These are phyloP conservation scores for Sphyrna mokarran DNA, from an alignment of 2,113 vertebrate species.

Conservation along the genomic window DNA sequence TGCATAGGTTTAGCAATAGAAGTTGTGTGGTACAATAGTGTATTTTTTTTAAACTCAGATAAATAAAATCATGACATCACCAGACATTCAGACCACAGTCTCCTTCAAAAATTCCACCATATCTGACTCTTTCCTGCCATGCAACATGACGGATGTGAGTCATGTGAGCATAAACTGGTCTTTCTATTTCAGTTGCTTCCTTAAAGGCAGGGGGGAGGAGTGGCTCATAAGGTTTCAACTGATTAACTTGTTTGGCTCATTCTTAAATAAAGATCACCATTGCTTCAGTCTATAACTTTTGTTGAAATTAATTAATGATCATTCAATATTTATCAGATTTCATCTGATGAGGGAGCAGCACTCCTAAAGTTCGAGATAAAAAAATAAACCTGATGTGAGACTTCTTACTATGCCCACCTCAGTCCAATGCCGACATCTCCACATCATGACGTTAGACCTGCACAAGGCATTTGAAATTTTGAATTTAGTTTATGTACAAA, in stretches of 20 bases:
- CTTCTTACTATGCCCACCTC: too few species aligned
- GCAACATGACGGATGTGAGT: slow-evolving; percentile 25
- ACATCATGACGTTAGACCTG: background rate
- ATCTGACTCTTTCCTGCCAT: slow-evolving; percentile 25
- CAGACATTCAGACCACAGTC: slow-evolving; percentile 18
- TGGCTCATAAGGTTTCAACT: background rate
- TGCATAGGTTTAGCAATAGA: background rate
- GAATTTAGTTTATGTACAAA: background rate
- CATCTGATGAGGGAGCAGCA: background rate
- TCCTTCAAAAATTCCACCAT: slow-evolving; percentile 21
- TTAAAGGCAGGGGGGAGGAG: background rate
- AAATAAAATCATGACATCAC: slow-evolving; percentile 13
- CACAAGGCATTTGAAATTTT: background rate
- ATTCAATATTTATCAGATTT: background rate
- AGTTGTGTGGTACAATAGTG: background rate
- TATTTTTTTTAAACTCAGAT: background rate
- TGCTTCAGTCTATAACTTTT: background rate
- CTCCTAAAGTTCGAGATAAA: too few species aligned
- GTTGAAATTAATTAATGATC: background rate
- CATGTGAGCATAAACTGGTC: background rate
- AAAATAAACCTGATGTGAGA: too few species aligned
- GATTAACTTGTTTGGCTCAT: background rate
- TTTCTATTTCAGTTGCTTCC: slow-evolving; percentile 17
- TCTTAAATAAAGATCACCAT: background rate
- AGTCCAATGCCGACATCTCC: too few species aligned